Percentiles rank a stretch among this genome's conserved stretches.
phyloP scores from a whole-genome alignment of 1,140 invertebrate species.

The Monomorium pharaonis region DNA sequence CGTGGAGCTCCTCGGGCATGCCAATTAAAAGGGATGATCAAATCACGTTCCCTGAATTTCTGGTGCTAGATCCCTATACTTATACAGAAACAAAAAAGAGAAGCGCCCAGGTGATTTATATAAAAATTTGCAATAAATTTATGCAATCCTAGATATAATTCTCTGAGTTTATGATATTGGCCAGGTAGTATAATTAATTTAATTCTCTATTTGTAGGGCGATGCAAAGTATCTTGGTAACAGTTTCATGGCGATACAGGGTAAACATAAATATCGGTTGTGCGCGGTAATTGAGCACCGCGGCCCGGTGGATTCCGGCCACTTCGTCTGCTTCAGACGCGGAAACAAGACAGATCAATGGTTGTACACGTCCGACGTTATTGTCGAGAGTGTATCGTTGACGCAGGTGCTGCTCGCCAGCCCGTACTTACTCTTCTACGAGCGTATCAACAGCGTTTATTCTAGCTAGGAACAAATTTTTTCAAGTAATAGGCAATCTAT shows the following conservation, averaged over 20 bases:
- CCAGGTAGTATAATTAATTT: not conserved
- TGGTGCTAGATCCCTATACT: constrained; percentile 92
- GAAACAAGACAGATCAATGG: constrained; percentile 83
- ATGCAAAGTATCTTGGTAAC: constrained; percentile 70
- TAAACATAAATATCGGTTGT: constrained; percentile 89
- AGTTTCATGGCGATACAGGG: constrained; percentile 67
- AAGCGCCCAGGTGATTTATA: constrained; percentile 73
- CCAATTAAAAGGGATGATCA: constrained; percentile 94
- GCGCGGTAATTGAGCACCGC: constrained; percentile 95
- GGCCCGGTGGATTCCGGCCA: constrained; percentile 95
- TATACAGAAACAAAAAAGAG: constrained; percentile 86
- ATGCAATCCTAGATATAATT: not conserved
- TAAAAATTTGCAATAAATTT: not conserved
- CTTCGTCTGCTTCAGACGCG: constrained; percentile 95
- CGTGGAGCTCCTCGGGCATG: constrained; percentile 91
- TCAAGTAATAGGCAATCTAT: constrained; percentile 29
- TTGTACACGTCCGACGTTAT: constrained; percentile 82
- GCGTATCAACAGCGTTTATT: constrained; percentile 70
- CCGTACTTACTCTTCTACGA: constrained; percentile 84
- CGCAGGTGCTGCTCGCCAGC: constrained; percentile 81
- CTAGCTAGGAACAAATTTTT: constrained; percentile 71
- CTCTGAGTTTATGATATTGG: not conserved
- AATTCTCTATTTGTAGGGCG: constrained; percentile 70
- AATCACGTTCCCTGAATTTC: constrained; percentile 93
- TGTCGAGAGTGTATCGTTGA: constrained; percentile 79